A percentile compares a stretch with the other conserved stretches of the same genome.
Evolutionary conservation across 2,113 vertebrate genomes (phyloP).

Genomic region (Xerus inauris): DNA sequence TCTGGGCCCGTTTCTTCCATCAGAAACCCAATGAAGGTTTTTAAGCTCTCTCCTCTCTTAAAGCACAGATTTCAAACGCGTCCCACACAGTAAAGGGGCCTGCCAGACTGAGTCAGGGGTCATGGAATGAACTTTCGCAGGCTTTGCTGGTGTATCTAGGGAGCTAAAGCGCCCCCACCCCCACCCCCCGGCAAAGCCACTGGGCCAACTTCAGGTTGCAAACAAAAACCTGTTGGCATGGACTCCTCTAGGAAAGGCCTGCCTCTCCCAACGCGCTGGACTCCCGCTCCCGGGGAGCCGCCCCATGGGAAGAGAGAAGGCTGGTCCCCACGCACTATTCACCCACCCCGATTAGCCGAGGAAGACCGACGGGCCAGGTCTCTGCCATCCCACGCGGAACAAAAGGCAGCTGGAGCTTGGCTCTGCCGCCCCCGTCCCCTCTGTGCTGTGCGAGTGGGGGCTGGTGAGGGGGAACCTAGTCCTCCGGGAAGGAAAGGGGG

Average conservation of each 20-base stretch:
- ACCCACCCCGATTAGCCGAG: neutral
- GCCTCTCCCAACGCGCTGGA: constrained; percentile 22
- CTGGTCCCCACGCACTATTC: neutral
- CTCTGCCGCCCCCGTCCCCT: constrained; percentile 71
- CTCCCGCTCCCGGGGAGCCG: neutral
- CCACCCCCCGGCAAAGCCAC: constrained; percentile 15
- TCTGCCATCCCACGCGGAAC: constrained; percentile 76
- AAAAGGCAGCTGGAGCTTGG: constrained; percentile 77
- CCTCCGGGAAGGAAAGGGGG: neutral
- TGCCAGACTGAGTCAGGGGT: neutral
- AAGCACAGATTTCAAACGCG: neutral
- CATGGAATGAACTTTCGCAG: neutral
- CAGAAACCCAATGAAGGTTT: neutral
- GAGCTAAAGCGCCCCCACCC: neutral
- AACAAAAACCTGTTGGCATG: constrained; percentile 77
- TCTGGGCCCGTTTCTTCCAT: constrained; percentile 40
- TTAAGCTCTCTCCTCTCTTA: neutral
- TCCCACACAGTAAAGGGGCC: neutral
- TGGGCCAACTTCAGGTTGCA: constrained; percentile 60
- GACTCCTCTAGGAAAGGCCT: constrained; percentile 33
- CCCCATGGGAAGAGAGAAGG: neutral
- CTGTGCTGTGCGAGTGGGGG: constrained; percentile 39
- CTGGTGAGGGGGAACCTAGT: neutral
- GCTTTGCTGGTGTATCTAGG: neutral
- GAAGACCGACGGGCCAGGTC: constrained; percentile 56